These are phyloP conservation scores for Perithous albicinctus DNA, from an alignment of 2,888 invertebrate species.

Conservation along the genomic window DNA sequence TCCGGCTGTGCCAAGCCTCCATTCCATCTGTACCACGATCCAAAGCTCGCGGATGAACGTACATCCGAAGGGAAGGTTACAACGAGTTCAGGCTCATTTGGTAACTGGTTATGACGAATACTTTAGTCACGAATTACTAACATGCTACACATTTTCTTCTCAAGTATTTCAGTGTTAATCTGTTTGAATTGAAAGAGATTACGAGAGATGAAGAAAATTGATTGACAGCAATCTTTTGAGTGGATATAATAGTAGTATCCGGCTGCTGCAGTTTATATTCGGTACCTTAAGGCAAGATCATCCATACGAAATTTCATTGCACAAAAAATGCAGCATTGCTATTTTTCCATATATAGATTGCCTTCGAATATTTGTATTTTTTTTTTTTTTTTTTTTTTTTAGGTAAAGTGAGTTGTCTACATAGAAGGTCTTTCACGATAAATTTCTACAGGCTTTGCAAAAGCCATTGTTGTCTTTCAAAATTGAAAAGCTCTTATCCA, in stretches of 20 bases:
- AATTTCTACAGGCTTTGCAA: background rate
- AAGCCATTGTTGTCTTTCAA: background rate
- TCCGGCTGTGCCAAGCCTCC: conserved; percentile 24
- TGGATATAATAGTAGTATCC: background rate
- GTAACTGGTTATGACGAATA: background rate
- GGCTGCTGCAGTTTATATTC: too few relatives aligned
- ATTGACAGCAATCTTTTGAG: background rate
- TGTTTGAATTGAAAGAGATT: background rate
- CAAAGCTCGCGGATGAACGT: conserved; percentile 22
- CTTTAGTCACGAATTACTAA: conserved; percentile 1
- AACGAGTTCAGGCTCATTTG: conserved; percentile 3
- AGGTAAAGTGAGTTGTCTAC: background rate
- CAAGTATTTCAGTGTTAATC: background rate
- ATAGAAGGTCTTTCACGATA: background rate
- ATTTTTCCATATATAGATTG: background rate
- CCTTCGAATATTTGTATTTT: background rate
- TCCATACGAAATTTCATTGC: background rate
- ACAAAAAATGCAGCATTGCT: background rate
- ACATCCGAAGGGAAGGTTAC: conserved; percentile 3
- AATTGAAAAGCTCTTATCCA: conserved; percentile 33
- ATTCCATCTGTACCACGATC: background rate
- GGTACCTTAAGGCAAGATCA: too few relatives aligned
- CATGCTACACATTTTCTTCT: background rate
- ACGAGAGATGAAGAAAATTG: background rate
- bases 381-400: too few relatives aligned